These are phyloP conservation scores for Nyctibius bracteatus DNA, from an alignment of 2,113 vertebrate genomes.

Conservation along the genomic window DNA sequence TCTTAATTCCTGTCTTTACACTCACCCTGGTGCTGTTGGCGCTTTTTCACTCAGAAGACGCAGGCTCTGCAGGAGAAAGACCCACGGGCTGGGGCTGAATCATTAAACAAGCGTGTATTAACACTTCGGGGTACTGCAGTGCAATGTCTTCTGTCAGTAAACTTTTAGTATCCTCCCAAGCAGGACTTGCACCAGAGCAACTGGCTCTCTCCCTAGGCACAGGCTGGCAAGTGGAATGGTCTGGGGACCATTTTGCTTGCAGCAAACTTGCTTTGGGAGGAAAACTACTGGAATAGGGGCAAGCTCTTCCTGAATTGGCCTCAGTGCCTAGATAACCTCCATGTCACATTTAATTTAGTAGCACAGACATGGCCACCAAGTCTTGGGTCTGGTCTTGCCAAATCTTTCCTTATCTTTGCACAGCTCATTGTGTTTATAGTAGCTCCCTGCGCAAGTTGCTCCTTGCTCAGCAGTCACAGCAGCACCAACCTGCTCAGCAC, in stretches of 20 bases:
- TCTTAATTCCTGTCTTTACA: not conserved
- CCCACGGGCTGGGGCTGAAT: not conserved
- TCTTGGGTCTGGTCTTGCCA: not conserved
- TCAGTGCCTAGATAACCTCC: not conserved
- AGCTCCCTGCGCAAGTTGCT: not conserved
- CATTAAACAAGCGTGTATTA: fast-evolving
- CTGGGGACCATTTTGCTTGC: not conserved
- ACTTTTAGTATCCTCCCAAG: not conserved
- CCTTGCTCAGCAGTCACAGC: not conserved
- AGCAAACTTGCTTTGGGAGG: not conserved
- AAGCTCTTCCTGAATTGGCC: not conserved
- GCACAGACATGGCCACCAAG: not conserved
- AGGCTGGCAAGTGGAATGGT: not conserved
- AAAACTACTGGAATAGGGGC: not conserved
- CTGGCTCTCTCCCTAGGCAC: not conserved
- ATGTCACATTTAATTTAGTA: not conserved
- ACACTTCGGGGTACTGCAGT: not conserved
- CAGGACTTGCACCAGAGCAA: not conserved
- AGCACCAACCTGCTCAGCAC: not conserved
- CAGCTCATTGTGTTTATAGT: not conserved
- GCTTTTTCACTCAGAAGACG: not conserved
- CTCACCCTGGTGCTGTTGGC: not conserved
- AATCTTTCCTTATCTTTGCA: not conserved
- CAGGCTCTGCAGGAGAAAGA: not conserved
- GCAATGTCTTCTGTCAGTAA: not conserved